Base-by-base conservation (phyloP, 92 coral and sea anemone genomes). In the Siderastrea radians region DNA sequence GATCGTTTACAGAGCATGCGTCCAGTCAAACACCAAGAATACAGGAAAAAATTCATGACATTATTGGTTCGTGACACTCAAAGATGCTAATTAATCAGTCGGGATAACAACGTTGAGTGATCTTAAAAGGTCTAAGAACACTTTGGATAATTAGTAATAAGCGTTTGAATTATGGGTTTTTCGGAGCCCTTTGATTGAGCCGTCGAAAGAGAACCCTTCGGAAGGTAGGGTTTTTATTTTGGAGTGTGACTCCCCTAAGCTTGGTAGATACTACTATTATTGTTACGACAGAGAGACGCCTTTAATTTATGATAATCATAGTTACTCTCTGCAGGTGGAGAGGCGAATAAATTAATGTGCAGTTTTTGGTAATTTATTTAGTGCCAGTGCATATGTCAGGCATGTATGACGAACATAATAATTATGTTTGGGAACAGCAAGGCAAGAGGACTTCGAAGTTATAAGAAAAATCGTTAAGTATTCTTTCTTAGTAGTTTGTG, bases 41-140 rank as follows among this genome's bases (percentile, higher is more conserved):
- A 85, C 93, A 90, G 53, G 98, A 95, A 67, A 90, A 85, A 75
- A 86, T 97, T 49, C 94, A 86, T 81, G 96, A 97, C 50, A 89
- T 95, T 46, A 84, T 93, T 48, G 95, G 93, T 5, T 76, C 83
- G 5, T 76, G 72, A 85, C 80, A 60, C 7, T 49, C 59, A 46
- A 74, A 13, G 13, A 7, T 44, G 72, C 49, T 38, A 10, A 67
- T 67, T 38, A 10, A 67, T 67, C 3, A 3, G 12, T 43, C 4
- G 3, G n/a, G 3, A 1, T 55, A 10, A 17, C 4, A 67, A 63
- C 13, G 49, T 57, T 10, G 13, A 59, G 49, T 50, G 14, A 17
- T 52, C 57, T 14, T 76, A n/a, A n/a, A n/a, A n/a, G 26, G 68
- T 14, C 4, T 4, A 5, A 14, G 16, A 13, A 61, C 12, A 50